Base-by-base conservation (phyloP, 2,888 invertebrate genomes). In the Oscheius sp. region DNA sequence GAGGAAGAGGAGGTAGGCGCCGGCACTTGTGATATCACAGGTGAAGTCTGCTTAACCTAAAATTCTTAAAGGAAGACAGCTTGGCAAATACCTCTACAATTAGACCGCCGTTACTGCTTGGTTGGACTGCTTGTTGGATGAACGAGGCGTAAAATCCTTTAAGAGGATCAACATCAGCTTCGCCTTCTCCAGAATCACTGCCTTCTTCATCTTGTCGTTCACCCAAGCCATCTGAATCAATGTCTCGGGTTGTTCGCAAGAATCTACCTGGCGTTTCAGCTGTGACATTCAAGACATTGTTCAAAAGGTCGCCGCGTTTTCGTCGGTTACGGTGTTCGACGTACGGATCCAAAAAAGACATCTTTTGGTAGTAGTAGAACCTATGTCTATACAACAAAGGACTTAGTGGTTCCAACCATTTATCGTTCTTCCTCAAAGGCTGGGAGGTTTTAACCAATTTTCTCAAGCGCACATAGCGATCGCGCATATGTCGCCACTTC, bases 401-500 rank as follows among this genome's bases (percentile, higher is more conserved):
- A 5, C 16, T 49, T 12, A 16, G 53, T 13, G 59, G 25, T 13
- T 49, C 72, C n/a, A 23, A 73, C 81, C 81, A 81, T 69, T 77
- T 77, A 43, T 77, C 78, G 2, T 52, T 75, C 18, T 71, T 61
- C 43, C 75, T 78, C 27, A 81, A 64, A 6, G 81, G 78, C 16
- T 76, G 69, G 25, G 73, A 69, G 52, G 76, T 74, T 45, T 78
- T 77, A 27, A 77, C 78, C 55, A 72, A 56, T 46, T 81, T 81
- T 25, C 79, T 45, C 64, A 81, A 68, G n/a, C 81, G 66, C 1
- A 81, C 81, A 58, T 81, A 81, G 46, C 79, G 77, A 56, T 81
- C 81, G 6, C 81, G 35, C 81, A 81, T 77, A 41, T 81, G 81
- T 49, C 77, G 72, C 81, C 81, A 81, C 69, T 81, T 81, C 6